Evolutionary conservation across 2,797 vertebrate genomes (phyloP), one percentile per base, ranked within the genome.

Genomic region (Pangasius macronema): DNA sequence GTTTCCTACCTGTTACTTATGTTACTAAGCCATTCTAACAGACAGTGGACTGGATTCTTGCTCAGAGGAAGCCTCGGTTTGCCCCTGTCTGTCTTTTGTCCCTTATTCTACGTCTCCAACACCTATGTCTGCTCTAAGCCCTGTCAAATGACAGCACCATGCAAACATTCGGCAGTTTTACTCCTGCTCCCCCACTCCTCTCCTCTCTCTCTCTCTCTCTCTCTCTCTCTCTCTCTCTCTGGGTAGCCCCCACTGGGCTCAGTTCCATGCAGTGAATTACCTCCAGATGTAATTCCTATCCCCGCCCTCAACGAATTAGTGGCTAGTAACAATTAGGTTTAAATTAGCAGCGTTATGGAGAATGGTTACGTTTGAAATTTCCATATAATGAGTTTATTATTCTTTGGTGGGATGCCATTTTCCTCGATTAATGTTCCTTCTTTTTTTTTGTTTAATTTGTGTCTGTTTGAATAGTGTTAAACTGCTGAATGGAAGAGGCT

Each of bases 381-480:
- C 93, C 93, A 92, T 93, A 94, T 96, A 96, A 96, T 96, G 92
- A 95, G 94, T 94, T 96, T 94, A 95, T 96, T 95, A 95, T 96
- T 93, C 93, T 96, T 95, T 93, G 92, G 94, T 91, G 92, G 92
- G 91, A 93, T 94, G 92, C 92, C 86, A 83, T 94, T 93, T 94
- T 92, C 89, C 89, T 86, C 91, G 92, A 93, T 94, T 93, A 91
- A 94, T 96, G 94, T 92, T 87, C 91, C 91, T 86, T 68, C 76
- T 87, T 93, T 20, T 93, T 20, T 93, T 91, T 91, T 87, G 91
- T 93, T 90, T 93, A 95, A 95, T 94, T 94, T 91, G 93, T 93
- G 91, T 95, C 93, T 90, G 88, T 89, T 93, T 95, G 92, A 95
- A 93, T 90, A 90, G 91, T 87, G 91, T 92, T 94, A 83, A 93